These are phyloP conservation scores for Coreoperca whiteheadi DNA, from an alignment of 2,113 vertebrate genomes.

Conservation along the genomic window DNA sequence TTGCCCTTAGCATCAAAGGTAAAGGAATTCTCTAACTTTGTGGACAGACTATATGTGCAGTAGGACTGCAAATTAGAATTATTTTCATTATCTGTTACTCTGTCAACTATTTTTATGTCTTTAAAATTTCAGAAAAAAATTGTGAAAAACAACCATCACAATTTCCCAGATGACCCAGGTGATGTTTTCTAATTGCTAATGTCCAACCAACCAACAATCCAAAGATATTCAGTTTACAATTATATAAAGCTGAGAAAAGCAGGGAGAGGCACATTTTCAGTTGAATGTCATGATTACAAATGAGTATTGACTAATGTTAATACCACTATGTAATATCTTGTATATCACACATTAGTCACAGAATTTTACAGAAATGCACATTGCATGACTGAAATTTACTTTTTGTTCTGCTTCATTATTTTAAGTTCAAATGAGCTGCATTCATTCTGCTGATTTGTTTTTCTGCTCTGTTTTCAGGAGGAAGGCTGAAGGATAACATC, in stretches of 20 bases:
- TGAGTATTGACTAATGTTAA: background rate
- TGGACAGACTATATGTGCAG: too few relatives aligned
- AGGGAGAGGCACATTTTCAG: background rate
- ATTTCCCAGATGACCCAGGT: background rate
- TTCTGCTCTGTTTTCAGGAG: slow-evolving; percentile 75
- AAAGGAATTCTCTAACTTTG: background rate
- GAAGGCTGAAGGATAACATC: slow-evolving; percentile 73
- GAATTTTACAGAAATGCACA: background rate
- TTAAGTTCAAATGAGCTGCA: background rate
- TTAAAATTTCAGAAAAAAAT: too few relatives aligned
- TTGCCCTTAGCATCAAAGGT: background rate
- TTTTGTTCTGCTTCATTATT: slow-evolving; percentile 9
- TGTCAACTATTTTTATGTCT: too few relatives aligned
- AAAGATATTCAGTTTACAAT: background rate
- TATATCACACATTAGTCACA: background rate
- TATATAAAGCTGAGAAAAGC: background rate
- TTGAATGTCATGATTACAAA: background rate
- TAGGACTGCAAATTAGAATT: too few relatives aligned
- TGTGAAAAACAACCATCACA: too few relatives aligned
- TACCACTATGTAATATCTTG: too few relatives aligned
- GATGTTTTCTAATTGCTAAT: background rate
- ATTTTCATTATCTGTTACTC: too few relatives aligned
- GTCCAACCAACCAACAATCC: background rate
- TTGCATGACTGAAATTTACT: background rate
- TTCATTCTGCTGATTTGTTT: slow-evolving; percentile 8